Conservation (phyloP, 2,888 invertebrate genomes). For the Acrobasis suavella region DNA sequence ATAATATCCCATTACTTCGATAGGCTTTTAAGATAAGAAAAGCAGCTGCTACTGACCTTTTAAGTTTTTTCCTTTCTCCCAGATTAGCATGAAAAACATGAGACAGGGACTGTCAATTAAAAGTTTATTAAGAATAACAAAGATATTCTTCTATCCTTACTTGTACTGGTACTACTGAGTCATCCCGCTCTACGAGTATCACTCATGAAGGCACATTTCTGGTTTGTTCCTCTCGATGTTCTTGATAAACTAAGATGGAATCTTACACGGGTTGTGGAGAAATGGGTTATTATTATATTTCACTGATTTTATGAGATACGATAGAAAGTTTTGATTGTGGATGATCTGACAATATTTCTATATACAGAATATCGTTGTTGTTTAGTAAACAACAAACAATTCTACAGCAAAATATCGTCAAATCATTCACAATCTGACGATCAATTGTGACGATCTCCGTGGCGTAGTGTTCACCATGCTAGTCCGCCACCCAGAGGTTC, state of each 20-base stretch:
- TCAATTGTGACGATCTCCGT: no score
- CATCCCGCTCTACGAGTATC: constrained; percentile 10
- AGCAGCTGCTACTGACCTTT: no score
- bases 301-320: constrained; percentile 3
- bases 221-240: not conserved
- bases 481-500: no score
- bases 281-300: constrained; percentile 16
- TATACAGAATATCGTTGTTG: not conserved
- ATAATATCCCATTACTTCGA: no score
- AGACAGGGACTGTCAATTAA: not conserved
- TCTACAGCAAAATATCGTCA: no score
- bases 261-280: not conserved
- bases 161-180: not conserved
- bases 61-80: no score
- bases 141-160: constrained; percentile 1
- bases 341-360: not conserved
- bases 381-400: no score
- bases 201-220: constrained; percentile 1
- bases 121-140: not conserved
- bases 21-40: no score
- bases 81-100: no score
- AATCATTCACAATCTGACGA: no score
- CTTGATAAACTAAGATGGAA: constrained; percentile 6
- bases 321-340: not conserved
- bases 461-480: no score